Evolutionary conservation across 2,113 vertebrate species (phyloP), one percentile per base, ranked within the genome.

Genomic region (Sapajus apella): DNA sequence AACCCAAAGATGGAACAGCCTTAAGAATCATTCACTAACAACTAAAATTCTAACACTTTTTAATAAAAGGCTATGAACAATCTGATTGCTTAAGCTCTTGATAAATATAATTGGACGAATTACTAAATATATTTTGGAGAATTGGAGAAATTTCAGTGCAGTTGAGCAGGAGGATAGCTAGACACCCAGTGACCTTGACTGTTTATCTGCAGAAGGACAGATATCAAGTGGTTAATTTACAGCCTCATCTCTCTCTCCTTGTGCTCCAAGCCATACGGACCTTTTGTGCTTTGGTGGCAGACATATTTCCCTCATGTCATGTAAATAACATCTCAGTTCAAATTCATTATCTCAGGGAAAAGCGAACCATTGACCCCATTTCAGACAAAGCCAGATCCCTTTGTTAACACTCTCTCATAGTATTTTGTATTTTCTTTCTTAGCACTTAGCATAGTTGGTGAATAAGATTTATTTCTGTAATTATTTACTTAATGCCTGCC

Each of bases 341-440:
- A 94, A 88, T 47, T 90, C 76, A 43, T 90, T 84, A 66, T 96
- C 68, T 58, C 40, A 25, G 73, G 58, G 40, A 85, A 87, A 89
- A 79, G 5, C 66, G 61, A 94, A 73, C 13, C 27, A 66, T 20
- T 52, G 76, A 79, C 12, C 40, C 23, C 58, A 61, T 75, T 77
- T 70, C 30, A 75, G 52, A 86, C 66, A 64, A 45, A 73, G 45
- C 25, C 5, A 81, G n/a, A 87, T 9, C 25, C 58, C 45, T 92
- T 30, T 5, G 43, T 79, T 89, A 82, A 45, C 17, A 40, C 3
- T 89, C 14, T 70, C 27, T 45, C 6, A 12, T 7, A 68, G 35
- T 7, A 88, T 37, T 92, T 18, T 45, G 35, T 88, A 35, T 81
- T 91, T 87, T 37, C 84, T 73, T 70, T 83, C n/a, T 45, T 37